A percentile compares a stretch with the other conserved stretches of the same genome.
These are phyloP conservation scores for Proteles cristata DNA, from an alignment of 2,113 vertebrate genomes.

Conservation along the genomic window DNA sequence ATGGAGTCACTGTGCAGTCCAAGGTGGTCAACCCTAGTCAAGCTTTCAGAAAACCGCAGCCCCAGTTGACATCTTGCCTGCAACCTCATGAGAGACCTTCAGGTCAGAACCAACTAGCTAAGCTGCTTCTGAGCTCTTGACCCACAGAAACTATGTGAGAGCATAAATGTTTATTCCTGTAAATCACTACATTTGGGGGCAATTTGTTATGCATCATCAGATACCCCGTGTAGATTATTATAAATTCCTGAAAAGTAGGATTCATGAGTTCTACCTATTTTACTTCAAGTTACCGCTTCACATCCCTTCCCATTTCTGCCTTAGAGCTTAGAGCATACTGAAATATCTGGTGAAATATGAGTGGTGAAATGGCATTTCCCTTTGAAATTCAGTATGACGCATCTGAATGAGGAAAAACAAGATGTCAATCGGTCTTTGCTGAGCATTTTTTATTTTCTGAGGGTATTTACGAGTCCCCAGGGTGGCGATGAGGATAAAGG, in stretches of 20 bases:
- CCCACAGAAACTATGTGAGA: not conserved
- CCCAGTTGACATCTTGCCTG: not conserved
- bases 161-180: not conserved
- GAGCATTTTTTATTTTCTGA: constrained; percentile 3
- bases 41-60: not conserved
- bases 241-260: constrained; percentile 38
- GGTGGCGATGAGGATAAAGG: not conserved
- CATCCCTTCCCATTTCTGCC: no score
- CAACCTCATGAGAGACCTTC: not conserved
- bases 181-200: not conserved
- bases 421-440: not conserved
- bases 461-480: constrained; percentile 22
- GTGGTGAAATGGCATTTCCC: not conserved
- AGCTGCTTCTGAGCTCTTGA: not conserved
- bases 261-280: constrained; percentile 6
- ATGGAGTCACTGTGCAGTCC: not conserved
- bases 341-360: not conserved
- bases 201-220: constrained; percentile 17
- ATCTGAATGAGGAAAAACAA: not conserved
- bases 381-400: constrained; percentile 19
- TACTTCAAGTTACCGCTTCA: not conserved
- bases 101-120: not conserved
- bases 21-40: not conserved
- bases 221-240: not conserved
- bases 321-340: not conserved